Conservation (phyloP, 1,140 invertebrate species). For the Pachypeltis micranthus region DNA sequence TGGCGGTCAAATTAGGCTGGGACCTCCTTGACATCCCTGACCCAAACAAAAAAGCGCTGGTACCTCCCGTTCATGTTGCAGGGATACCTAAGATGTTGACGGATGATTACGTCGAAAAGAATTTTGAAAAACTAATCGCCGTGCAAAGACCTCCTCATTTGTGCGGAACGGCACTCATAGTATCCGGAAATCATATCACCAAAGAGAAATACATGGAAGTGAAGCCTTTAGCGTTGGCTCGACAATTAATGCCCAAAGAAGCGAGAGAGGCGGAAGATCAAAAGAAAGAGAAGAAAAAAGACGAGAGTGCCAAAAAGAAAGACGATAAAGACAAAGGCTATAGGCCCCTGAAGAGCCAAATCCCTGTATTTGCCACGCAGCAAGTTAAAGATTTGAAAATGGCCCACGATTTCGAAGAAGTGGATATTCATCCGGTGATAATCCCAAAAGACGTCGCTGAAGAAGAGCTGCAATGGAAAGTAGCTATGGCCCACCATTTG, state of each 20-base stretch:
- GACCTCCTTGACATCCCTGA: neutral
- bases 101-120: neutral
- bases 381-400: neutral
- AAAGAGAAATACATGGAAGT: neutral
- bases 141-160: neutral
- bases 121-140: neutral
- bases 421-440: neutral
- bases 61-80: neutral
- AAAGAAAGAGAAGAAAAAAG: neutral
- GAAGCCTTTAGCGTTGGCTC: neutral
- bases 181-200: neutral
- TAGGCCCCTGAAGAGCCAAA: neutral
- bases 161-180: neutral
- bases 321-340: neutral
- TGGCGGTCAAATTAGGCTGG: neutral
- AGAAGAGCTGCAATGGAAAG: neutral
- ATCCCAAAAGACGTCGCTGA: neutral
- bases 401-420: neutral
- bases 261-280: neutral
- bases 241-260: neutral
- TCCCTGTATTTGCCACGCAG: neutral
- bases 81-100: neutral
- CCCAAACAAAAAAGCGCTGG: neutral
- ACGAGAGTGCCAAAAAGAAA: neutral
- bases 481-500: neutral